Evolutionary conservation across 2,113 vertebrate genomes (phyloP).

Genomic region (Phocoena phocoena): DNA sequence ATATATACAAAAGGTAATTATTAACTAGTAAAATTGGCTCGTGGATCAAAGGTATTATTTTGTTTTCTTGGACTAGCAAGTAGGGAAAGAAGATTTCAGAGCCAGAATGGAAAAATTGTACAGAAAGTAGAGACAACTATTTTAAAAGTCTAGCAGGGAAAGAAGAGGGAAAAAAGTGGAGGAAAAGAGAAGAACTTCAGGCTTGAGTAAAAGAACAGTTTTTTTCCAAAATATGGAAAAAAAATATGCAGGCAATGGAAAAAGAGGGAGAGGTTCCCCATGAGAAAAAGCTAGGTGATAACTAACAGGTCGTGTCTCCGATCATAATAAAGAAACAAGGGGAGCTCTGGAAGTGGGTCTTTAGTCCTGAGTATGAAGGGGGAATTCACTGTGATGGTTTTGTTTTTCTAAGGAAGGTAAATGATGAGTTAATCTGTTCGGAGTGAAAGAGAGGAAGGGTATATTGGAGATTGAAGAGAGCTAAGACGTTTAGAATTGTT

Average conservation of each 20-base stretch:
- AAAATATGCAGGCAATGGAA: too few species aligned
- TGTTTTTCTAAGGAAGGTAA: neutral
- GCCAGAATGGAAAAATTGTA: neutral
- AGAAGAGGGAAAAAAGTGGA: neutral
- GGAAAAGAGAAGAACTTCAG: neutral
- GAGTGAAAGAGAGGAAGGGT: neutral
- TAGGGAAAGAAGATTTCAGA: neutral
- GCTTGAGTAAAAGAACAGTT: neutral
- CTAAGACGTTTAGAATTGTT: neutral
- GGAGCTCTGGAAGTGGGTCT: fast-evolving
- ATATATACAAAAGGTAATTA: neutral
- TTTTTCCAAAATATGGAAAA: neutral
- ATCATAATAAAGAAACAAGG: fast-evolving
- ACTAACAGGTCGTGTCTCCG: fast-evolving
- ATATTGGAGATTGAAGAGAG: neutral
- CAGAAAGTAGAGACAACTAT: neutral
- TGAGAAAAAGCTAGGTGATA: neutral
- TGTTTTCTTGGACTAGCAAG: neutral
- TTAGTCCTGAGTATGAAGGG: neutral
- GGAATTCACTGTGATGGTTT: neutral
- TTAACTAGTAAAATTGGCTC: neutral
- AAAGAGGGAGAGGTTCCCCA: neutral
- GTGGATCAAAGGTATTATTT: neutral
- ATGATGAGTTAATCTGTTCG: neutral
- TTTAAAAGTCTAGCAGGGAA: neutral